Percentiles rank a stretch among this genome's conserved stretches.
phyloP scores from a whole-genome alignment of 2,113 vertebrate species.

The Willisornis vidua region DNA sequence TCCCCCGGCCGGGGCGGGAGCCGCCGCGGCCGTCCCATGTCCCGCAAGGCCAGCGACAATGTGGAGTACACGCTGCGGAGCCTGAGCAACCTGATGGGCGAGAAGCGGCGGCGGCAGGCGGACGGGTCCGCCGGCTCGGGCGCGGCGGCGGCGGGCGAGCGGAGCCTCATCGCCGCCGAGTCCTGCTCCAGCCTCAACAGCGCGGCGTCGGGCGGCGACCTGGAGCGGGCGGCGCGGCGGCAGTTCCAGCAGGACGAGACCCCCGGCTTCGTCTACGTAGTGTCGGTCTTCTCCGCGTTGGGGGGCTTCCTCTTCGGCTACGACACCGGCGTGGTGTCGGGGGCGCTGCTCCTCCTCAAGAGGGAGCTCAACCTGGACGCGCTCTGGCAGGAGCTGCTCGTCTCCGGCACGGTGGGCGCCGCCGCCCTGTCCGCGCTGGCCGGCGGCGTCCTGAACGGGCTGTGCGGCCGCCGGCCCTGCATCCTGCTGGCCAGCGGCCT shows the following conservation, averaged over 20 bases:
- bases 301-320: slow-evolving; percentile 97
- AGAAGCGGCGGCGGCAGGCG: slow-evolving; percentile 84
- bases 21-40: slow-evolving; percentile 80
- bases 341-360: slow-evolving; percentile 94
- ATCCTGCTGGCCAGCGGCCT: slow-evolving; percentile 89
- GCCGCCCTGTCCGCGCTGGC: slow-evolving; percentile 87
- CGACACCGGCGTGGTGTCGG: slow-evolving; percentile 95
- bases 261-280: slow-evolving; percentile 80
- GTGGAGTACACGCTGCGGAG: slow-evolving; percentile 92
- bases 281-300: slow-evolving; percentile 87
- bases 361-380: slow-evolving; percentile 86
- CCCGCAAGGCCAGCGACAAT: slow-evolving; percentile 89
- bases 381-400: slow-evolving; percentile 95
- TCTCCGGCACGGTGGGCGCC: slow-evolving; percentile 91
- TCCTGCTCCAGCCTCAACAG: slow-evolving; percentile 85
- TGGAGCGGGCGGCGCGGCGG: slow-evolving; percentile 91
- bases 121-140: slow-evolving; percentile 61
- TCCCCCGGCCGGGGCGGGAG: slow-evolving; percentile 1
- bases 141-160: slow-evolving; percentile 77
- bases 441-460: slow-evolving; percentile 85
- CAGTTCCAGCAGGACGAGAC: slow-evolving; percentile 92
- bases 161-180: slow-evolving; percentile 84
- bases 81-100: slow-evolving; percentile 91
- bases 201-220: slow-evolving; percentile 77
- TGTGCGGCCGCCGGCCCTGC: slow-evolving; percentile 84